A percentile compares a stretch with the other conserved stretches of the same genome.
Evolutionary conservation across 2,888 invertebrate genomes (phyloP).

Genomic region (Perithous albicinctus): DNA sequence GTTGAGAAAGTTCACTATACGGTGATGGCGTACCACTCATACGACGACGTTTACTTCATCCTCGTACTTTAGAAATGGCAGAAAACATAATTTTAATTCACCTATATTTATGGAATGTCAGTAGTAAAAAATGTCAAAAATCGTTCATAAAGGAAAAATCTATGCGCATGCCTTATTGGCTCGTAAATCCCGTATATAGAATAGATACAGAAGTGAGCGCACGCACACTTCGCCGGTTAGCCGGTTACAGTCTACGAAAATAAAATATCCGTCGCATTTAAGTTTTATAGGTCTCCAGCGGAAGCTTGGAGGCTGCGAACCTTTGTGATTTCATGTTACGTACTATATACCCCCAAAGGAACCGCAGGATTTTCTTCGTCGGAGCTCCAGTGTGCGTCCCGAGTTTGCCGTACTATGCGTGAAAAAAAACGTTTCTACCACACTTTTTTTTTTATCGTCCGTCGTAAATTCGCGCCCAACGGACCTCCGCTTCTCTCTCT

Average conservation of each 20-base stretch:
- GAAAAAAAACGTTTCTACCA: conserved; percentile 16
- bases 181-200: background rate
- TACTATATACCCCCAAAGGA: background rate
- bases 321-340: conserved; percentile 16
- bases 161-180: background rate
- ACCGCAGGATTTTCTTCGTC: conserved; percentile 13
- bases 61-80: background rate
- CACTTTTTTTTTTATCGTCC: conserved; percentile 35
- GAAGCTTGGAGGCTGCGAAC: conserved; percentile 3
- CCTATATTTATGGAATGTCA: background rate
- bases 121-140: too few relatives aligned
- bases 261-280: conserved; percentile 16
- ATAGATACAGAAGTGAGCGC: background rate
- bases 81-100: background rate
- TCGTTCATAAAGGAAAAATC: background rate
- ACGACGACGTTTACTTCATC: background rate
- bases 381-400: background rate
- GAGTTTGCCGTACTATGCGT: background rate
- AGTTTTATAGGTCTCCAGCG: conserved; percentile 15
- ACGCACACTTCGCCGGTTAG: background rate
- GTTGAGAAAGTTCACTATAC: background rate
- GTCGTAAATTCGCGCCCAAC: conserved; percentile 29
- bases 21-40: background rate
- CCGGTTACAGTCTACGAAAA: background rate
- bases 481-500: conserved; percentile 1